Conservation (phyloP, 2,113 vertebrate genomes). For the Stegostoma tigrinum region DNA sequence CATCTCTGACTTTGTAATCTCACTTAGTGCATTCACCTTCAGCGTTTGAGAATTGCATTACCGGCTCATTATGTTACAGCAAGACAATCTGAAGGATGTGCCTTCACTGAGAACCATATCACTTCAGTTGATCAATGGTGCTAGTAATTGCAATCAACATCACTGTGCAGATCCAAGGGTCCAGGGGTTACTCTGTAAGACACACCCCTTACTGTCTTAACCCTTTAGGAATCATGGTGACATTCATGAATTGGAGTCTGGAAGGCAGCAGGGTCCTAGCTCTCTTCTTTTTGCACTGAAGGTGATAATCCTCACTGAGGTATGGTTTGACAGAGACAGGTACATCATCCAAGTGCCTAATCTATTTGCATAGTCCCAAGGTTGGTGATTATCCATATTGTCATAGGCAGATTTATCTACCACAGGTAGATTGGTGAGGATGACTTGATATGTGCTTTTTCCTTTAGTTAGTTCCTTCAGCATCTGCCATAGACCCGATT, state of each 20-base stretch:
- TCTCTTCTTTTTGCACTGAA: not conserved
- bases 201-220: not conserved
- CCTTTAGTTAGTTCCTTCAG: too few species aligned
- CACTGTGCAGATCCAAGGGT: not conserved
- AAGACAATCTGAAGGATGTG: not conserved
- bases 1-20: slow-evolving; percentile 30
- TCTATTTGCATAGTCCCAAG: not conserved
- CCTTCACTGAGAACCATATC: slow-evolving; percentile 12
- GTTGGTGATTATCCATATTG: not conserved
- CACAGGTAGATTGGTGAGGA: too few species aligned
- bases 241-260: not conserved
- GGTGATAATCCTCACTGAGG: not conserved
- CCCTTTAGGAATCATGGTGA: not conserved
- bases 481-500: too few species aligned
- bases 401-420: too few species aligned
- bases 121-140: slow-evolving; percentile 32
- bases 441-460: too few species aligned
- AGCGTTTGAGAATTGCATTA: slow-evolving; percentile 24
- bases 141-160: slow-evolving; percentile 31
- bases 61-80: slow-evolving; percentile 23
- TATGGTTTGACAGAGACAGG: not conserved
- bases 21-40: slow-evolving; percentile 16
- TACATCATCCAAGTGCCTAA: not conserved
- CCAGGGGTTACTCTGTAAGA: too few species aligned
- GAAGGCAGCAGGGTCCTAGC: not conserved